Base-by-base conservation (phyloP, 2,888 invertebrate species). In the Steromphala cineraria region DNA sequence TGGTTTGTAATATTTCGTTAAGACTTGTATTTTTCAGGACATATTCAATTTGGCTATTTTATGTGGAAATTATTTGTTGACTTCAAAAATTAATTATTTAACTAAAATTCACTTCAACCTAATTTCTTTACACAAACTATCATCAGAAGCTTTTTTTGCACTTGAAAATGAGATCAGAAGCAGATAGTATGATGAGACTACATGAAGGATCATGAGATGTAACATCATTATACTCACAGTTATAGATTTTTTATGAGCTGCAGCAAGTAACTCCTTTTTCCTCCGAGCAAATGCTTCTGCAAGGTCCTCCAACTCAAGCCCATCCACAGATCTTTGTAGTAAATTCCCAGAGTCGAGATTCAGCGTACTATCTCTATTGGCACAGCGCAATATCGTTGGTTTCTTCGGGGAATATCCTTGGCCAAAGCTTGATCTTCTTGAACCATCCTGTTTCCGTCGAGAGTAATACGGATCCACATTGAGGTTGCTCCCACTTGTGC, bases 401-500 rank as follows among this genome's bases (percentile, higher is more conserved):
- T 71, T 28, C 36, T 71, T 71, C 31, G 71, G 40, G 7, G 71
- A 71, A 10, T 36, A 24, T 13, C n/a, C 36, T 40, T 71, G 71
- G n/a, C 71, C 71, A 19, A 71, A 28, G 36, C 71, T 71, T 36
- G 71, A 31, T 36, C 71, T 71, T 2, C 36, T 21, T 3, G 28
- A 36, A 15, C 31, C 36, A 17, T 71, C 71, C 17, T 36, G 28
- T 1, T 31, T 71, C 36, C n/a, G 28, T 17, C 71, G 71, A 19
- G 71, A 40, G 19, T n/a, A 19, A 40, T 40, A 36, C 17, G 36
- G 31, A 19, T 71, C 36, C n/a, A 19, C 36, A 19, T 71, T 28
- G n/a, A 71, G 71, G 71, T 71, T 71, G 19, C 71, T 71, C n/a
- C 71, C 71, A 71, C 71, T 71, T 1, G 71, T 71, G 71, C 71